These are phyloP conservation scores for Tinea semifulvella DNA, from an alignment of 2,888 invertebrate genomes.

Conservation along the genomic window DNA sequence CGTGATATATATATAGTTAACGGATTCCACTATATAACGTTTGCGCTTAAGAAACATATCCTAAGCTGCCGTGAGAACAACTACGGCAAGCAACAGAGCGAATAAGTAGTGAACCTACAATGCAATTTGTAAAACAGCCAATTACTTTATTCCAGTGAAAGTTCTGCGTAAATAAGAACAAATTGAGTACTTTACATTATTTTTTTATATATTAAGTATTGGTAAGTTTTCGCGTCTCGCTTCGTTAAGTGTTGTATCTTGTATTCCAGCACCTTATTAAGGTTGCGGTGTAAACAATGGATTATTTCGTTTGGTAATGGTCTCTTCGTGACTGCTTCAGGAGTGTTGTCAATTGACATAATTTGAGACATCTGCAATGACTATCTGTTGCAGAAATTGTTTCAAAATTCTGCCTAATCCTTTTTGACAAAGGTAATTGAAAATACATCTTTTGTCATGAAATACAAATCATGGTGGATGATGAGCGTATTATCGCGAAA, in stretches of 20 bases:
- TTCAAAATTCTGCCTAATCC: too few species aligned
- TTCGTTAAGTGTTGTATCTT: conserved; percentile 13
- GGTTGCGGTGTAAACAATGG: conserved; percentile 16
- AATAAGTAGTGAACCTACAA: not conserved
- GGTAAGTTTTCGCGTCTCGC: conserved; percentile 15
- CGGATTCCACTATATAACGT: too few species aligned
- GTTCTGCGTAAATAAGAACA: conserved; percentile 12
- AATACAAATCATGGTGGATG: too few species aligned
- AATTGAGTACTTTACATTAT: conserved; percentile 3
- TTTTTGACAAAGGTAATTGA: too few species aligned
- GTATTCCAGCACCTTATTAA: conserved; percentile 17
- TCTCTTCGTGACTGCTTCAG: conserved; percentile 3
- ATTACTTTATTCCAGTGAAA: conserved; percentile 15
- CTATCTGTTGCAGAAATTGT: too few species aligned
- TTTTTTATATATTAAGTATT: conserved; percentile 3
- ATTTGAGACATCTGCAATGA: not conserved
- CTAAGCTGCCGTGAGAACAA: too few species aligned
- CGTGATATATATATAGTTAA: too few species aligned
- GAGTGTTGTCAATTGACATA: not conserved
- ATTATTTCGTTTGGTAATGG: conserved; percentile 6
- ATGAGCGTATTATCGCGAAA: too few species aligned
- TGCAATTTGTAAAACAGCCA: not conserved
- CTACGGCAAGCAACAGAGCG: too few species aligned
- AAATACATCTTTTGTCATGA: too few species aligned
- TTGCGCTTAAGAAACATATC: too few species aligned